These are phyloP conservation scores for Moxostoma hubbsi DNA, from an alignment of 2,797 vertebrate genomes.

Conservation along the genomic window DNA sequence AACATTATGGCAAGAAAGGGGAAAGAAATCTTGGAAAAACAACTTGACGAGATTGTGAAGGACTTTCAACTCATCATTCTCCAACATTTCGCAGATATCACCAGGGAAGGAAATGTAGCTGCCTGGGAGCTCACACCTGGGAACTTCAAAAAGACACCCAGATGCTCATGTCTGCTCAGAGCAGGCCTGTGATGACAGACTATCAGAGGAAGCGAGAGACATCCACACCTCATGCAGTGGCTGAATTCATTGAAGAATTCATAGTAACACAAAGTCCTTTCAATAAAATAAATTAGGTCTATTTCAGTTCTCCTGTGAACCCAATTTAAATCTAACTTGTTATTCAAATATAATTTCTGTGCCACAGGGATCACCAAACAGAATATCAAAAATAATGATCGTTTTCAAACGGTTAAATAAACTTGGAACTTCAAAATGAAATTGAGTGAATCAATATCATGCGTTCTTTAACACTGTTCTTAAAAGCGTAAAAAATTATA, in stretches of 20 bases:
- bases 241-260: slow-evolving; percentile 15
- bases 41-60: slow-evolving; percentile 61
- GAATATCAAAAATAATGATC: too few species aligned
- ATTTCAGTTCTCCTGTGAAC: not conserved
- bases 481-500: too few species aligned
- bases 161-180: slow-evolving; percentile 66
- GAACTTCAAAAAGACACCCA: slow-evolving; percentile 75
- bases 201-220: slow-evolving; percentile 33
- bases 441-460: too few species aligned
- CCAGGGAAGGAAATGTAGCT: slow-evolving; percentile 69
- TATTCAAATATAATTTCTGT: too few species aligned
- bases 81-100: slow-evolving; percentile 61
- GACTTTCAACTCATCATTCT: slow-evolving; percentile 72
- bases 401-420: too few species aligned
- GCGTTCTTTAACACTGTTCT: too few species aligned
- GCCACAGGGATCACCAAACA: too few species aligned
- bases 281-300: not conserved
- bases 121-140: slow-evolving; percentile 71
- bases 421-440: too few species aligned
- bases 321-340: too few species aligned
- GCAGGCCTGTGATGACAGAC: slow-evolving; percentile 48
- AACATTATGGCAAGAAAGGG: slow-evolving; percentile 1
- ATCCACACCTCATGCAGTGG: slow-evolving; percentile 4
- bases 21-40: slow-evolving; percentile 11
- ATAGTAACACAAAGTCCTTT: not conserved